A percentile compares a stretch with the other conserved stretches of the same genome.
phyloP scores from a whole-genome alignment of 2,113 vertebrate species.

The human (Homo sapiens) region DNA sequence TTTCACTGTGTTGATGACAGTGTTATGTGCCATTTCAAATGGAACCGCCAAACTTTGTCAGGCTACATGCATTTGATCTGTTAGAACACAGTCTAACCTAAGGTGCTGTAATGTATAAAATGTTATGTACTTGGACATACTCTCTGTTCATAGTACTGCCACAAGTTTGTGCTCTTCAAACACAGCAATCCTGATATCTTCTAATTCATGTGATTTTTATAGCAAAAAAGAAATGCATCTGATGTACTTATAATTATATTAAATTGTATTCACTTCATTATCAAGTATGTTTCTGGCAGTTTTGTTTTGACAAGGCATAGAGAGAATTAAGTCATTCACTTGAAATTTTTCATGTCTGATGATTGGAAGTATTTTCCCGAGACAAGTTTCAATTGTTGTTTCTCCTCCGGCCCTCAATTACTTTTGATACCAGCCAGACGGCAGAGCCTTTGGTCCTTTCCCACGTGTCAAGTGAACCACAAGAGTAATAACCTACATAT shows the following conservation, averaged over 20 bases:
- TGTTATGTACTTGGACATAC: fast-evolving
- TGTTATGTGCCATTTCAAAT: not conserved
- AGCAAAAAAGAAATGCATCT: not conserved
- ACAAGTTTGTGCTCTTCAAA: not conserved
- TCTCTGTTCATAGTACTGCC: not conserved
- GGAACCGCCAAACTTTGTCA: too few species aligned
- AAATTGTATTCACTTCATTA: not conserved
- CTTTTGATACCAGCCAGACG: not conserved
- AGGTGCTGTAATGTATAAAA: not conserved
- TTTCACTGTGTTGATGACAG: not conserved
- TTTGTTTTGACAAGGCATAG: not conserved
- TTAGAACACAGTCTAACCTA: not conserved
- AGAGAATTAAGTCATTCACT: not conserved
- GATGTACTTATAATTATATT: not conserved
- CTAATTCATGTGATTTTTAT: not conserved
- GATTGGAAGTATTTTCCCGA: not conserved
- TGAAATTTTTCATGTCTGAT: not conserved
- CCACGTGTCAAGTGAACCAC: not conserved
- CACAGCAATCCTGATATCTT: not conserved
- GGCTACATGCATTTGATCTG: not conserved
- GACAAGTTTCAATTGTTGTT: not conserved
- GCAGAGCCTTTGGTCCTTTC: not conserved
- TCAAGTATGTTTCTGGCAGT: not conserved
- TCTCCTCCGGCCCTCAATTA: not conserved
- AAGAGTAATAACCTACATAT: not conserved